A percentile compares a stretch with the other conserved stretches of the same genome.
Evolutionary conservation across 2,797 vertebrate species (phyloP).

Genomic region (Agapornis canus): DNA sequence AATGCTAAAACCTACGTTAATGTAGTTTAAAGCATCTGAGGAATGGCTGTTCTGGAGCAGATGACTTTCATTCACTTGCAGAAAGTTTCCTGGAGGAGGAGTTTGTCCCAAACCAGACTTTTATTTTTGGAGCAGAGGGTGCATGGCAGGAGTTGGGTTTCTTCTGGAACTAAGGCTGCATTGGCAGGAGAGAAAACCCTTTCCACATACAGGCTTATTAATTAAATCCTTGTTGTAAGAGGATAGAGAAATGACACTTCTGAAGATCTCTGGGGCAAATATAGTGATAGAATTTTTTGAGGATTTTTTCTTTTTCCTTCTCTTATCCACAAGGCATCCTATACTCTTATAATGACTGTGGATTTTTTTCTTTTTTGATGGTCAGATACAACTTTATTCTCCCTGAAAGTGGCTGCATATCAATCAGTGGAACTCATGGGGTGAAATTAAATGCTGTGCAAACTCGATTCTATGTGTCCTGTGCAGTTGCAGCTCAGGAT

Average conservation of each 20-base stretch:
- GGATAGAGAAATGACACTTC: not conserved
- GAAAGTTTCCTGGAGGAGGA: not conserved
- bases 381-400: not conserved
- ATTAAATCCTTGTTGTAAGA: not conserved
- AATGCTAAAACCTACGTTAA: accelerated
- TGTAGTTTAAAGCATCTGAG: not conserved
- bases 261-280: not conserved
- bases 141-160: not conserved
- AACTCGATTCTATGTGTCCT: not conserved
- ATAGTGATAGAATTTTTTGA: not conserved
- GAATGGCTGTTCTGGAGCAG: not conserved
- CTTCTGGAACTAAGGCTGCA: not conserved
- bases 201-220: not conserved
- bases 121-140: not conserved
- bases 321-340: too few relatives aligned
- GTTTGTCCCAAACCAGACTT: not conserved
- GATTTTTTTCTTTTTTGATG: not conserved
- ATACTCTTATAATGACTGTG: not conserved
- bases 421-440: not conserved
- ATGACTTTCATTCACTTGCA: not conserved
- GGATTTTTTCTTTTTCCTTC: not conserved
- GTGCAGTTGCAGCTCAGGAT: not conserved
- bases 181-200: not conserved
- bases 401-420: not conserved
- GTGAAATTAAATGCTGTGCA: not conserved